These are phyloP conservation scores for Oreonectes daqikongensis DNA, from an alignment of 2,797 vertebrate species.

Conservation along the genomic window DNA sequence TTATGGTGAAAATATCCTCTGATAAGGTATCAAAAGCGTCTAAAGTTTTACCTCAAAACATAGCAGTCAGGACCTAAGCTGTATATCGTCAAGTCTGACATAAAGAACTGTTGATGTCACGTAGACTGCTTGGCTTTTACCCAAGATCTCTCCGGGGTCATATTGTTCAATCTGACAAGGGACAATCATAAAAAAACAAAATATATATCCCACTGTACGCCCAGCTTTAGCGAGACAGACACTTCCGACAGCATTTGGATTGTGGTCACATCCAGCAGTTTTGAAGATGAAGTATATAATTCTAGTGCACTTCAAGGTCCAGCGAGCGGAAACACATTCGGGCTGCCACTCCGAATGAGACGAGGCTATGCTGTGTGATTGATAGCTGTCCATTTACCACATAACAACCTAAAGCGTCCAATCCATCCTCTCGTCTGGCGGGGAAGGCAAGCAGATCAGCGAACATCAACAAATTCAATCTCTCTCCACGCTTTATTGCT, in stretches of 20 bases:
- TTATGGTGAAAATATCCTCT: too few species aligned
- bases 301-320: slow-evolving; percentile 45
- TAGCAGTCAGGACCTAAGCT: not conserved
- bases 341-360: slow-evolving; percentile 38
- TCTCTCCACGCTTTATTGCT: slow-evolving; percentile 17
- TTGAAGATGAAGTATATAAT: slow-evolving; percentile 35
- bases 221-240: slow-evolving; percentile 15
- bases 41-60: not conserved
- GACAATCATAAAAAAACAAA: slow-evolving; percentile 5
- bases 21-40: too few species aligned
- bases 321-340: slow-evolving; percentile 32
- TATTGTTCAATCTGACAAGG: slow-evolving; percentile 9
- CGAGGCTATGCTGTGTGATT: slow-evolving; percentile 39
- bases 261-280: slow-evolving; percentile 26
- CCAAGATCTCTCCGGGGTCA: not conserved
- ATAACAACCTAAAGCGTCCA: slow-evolving; percentile 19
- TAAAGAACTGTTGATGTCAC: not conserved
- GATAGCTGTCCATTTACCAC: slow-evolving; percentile 46
- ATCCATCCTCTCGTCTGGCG: slow-evolving; percentile 40
- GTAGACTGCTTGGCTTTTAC: not conserved
- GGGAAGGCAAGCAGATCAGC: slow-evolving; percentile 40
- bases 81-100: not conserved
- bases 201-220: not conserved
- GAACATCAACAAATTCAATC: slow-evolving; percentile 9
- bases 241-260: slow-evolving; percentile 3